Conservation (phyloP, 2,113 vertebrate genomes). For the Chlorodrepanis virens region DNA sequence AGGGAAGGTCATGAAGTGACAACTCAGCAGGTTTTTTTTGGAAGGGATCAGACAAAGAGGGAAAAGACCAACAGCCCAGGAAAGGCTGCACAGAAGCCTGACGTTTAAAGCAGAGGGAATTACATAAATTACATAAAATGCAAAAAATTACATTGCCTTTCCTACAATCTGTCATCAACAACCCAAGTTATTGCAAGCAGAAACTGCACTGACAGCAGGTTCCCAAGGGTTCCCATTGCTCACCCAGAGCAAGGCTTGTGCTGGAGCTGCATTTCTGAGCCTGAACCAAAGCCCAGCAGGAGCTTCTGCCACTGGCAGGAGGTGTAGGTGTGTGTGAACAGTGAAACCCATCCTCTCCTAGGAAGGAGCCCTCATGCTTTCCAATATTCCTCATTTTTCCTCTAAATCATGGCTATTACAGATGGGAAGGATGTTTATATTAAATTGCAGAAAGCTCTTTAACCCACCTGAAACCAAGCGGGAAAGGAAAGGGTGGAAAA, state of each 20-base stretch:
- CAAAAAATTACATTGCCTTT: background rate
- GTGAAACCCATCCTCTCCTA: background rate
- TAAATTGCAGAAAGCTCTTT: background rate
- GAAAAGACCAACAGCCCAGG: background rate
- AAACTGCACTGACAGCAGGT: background rate
- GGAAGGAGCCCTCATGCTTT: fast-evolving
- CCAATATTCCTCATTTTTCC: background rate
- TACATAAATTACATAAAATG: background rate
- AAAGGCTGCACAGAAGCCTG: background rate
- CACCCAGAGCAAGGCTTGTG: background rate
- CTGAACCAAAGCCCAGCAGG: background rate
- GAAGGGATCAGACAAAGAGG: background rate
- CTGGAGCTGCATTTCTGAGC: background rate
- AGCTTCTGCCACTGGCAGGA: background rate
- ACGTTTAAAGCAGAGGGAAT: background rate
- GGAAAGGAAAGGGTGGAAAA: background rate
- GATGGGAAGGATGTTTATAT: background rate
- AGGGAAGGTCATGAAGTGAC: background rate
- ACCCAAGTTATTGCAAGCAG: background rate
- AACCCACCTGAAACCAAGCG: background rate
- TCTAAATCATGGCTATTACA: background rate
- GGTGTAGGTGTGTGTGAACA: background rate
- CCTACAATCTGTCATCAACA: background rate
- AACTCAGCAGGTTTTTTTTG: background rate
- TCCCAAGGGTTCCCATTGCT: background rate